phyloP scores from a whole-genome alignment of 1,140 invertebrate genomes.

The Asbolus verrucosus region DNA sequence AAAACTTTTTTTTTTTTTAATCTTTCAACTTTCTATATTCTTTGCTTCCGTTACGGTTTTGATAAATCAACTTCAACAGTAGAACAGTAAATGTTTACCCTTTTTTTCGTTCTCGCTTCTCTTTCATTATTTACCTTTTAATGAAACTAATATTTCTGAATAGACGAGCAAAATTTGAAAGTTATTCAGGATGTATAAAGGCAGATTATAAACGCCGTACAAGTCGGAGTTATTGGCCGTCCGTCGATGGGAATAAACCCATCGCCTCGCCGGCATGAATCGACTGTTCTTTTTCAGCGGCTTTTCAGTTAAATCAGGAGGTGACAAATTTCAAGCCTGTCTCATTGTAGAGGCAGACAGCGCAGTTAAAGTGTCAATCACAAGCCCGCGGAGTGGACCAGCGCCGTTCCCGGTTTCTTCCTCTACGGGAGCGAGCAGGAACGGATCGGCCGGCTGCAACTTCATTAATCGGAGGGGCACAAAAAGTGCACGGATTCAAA shows the following conservation, averaged over 20 bases:
- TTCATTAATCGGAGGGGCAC: conserved; percentile 50
- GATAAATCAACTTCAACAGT: too few relatives aligned
- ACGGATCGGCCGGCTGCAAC: conserved; percentile 42
- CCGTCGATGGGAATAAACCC: conserved; percentile 30
- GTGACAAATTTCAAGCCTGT: conserved; percentile 51
- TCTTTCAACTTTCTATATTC: too few relatives aligned
- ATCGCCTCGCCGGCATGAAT: too few relatives aligned
- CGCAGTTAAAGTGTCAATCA: conserved; percentile 53
- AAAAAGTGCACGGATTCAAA: conserved; percentile 50
- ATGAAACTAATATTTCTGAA: too few relatives aligned
- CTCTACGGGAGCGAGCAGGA: not conserved
- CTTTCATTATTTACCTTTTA: too few relatives aligned
- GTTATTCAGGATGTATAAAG: conserved; percentile 16
- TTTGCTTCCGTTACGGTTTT: too few relatives aligned
- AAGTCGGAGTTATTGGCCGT: too few relatives aligned
- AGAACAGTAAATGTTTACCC: too few relatives aligned
- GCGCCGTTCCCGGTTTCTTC: not conserved
- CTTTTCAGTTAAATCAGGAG: conserved; percentile 48
- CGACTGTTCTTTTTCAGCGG: conserved; percentile 37
- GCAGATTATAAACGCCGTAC: too few relatives aligned
- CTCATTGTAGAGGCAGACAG: conserved; percentile 45
- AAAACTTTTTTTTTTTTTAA: too few relatives aligned
- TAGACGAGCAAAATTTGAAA: too few relatives aligned
- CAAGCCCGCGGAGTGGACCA: conserved; percentile 34
- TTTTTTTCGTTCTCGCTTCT: too few relatives aligned